Percentiles rank a stretch among this genome's conserved stretches.
Conservation (phyloP, 2,888 invertebrate genomes). For the Craniophora ligustri region DNA sequence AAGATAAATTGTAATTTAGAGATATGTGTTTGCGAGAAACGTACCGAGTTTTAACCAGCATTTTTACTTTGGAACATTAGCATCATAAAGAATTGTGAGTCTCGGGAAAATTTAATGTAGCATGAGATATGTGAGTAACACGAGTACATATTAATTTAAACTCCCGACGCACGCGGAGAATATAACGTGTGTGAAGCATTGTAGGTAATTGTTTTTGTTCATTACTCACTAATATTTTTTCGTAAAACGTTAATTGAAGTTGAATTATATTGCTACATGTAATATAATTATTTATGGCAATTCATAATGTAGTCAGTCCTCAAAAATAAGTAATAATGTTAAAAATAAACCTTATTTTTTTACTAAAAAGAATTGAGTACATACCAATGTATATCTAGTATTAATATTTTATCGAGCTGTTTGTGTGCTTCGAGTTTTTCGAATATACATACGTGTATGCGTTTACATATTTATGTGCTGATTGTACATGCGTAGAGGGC, state of each 20-base stretch:
- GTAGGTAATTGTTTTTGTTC: slow-evolving; percentile 39
- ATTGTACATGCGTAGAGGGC: slow-evolving; percentile 35
- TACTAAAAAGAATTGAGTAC: no score
- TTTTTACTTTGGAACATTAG: slow-evolving; percentile 42
- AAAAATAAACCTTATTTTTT: background rate
- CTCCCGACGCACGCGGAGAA: slow-evolving; percentile 25
- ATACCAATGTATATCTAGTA: slow-evolving; percentile 1
- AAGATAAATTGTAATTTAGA: slow-evolving; percentile 31
- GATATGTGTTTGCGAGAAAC: slow-evolving; percentile 34
- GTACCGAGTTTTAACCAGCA: slow-evolving; percentile 22
- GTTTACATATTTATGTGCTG: slow-evolving; percentile 42
- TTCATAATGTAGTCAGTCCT: no score
- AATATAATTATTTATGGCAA: background rate
- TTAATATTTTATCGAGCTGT: slow-evolving; percentile 22
- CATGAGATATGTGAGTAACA: slow-evolving; percentile 20
- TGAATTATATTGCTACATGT: background rate
- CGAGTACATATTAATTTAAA: slow-evolving; percentile 22
- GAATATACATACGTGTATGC: slow-evolving; percentile 28
- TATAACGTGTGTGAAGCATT: slow-evolving; percentile 24
- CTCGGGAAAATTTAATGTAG: slow-evolving; percentile 11
- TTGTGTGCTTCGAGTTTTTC: slow-evolving; percentile 14
- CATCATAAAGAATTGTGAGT: slow-evolving; percentile 28
- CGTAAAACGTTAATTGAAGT: background rate
- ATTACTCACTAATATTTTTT: slow-evolving; percentile 30
- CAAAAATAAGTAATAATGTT: no score